Evolutionary conservation across 2,113 vertebrate species (phyloP).

Genomic region (Barbus barbus): DNA sequence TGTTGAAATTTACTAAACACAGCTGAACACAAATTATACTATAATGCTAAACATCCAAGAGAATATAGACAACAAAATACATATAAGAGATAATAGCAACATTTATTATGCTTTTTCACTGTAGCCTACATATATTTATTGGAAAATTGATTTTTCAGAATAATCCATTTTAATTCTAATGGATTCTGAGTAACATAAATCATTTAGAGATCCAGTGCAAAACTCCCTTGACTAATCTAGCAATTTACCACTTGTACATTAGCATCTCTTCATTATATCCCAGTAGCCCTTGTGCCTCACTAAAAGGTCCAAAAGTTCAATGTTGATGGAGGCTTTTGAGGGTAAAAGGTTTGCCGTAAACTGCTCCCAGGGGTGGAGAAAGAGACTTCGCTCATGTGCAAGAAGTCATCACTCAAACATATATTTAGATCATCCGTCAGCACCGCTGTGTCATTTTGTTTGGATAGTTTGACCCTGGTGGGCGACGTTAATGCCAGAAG

Average conservation of each 20-base stretch:
- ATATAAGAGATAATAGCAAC: background rate
- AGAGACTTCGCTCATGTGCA: slow-evolving; percentile 42
- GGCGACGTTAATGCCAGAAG: slow-evolving; percentile 22
- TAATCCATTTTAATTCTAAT: background rate
- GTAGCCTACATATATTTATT: too few relatives aligned
- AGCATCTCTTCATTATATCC: slow-evolving; percentile 26
- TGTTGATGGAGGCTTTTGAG: slow-evolving; percentile 21
- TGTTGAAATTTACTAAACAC: background rate
- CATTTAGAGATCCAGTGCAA: slow-evolving; percentile 17
- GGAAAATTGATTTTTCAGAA: background rate
- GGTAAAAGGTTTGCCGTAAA: slow-evolving; percentile 47
- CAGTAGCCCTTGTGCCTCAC: background rate
- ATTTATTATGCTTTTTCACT: background rate
- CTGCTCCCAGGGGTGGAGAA: slow-evolving; percentile 44
- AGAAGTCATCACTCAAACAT: slow-evolving; percentile 43
- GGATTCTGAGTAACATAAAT: background rate
- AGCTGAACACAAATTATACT: background rate
- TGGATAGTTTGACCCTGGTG: slow-evolving; percentile 38
- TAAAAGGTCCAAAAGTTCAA: slow-evolving; percentile 24
- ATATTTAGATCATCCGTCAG: slow-evolving; percentile 48
- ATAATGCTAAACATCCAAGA: background rate
- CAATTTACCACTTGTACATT: slow-evolving; percentile 12
- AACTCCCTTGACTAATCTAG: slow-evolving; percentile 5
- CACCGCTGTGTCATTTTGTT: slow-evolving; percentile 47
- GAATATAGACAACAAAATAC: background rate